Evolutionary conservation across 2,113 vertebrate species (phyloP), one percentile per base, ranked within the genome.

Genomic region (Sakesphorus luctuosus): DNA sequence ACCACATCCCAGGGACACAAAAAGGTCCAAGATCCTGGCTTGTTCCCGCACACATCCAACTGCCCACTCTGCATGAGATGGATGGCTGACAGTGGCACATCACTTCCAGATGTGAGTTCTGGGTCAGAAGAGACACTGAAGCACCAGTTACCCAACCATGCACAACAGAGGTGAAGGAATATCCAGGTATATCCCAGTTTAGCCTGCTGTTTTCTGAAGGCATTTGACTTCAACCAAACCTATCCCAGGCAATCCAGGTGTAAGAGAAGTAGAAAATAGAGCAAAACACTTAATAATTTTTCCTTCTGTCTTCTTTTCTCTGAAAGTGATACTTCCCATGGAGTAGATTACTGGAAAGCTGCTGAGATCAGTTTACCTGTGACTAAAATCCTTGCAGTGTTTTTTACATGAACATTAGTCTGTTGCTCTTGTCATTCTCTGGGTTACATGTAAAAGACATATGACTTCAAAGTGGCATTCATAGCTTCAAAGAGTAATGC

Each of bases 121-220:
- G 13, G 23, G n/a, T 5, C 46, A 73, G 66, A 61, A 87, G 74
- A 81, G n/a, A n/a, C 53, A 72, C 25, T 44, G 47, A 68, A 81
- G 50, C 29, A 47, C n/a, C 46, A 6, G 65, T 78, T 65, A 67
- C 7, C 40, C n/a, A 29, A 40, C n/a, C 0, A 0, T 1, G 1
- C 56, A 61, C 40, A 43, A 15, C 49, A 83, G 46, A 82, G 33
- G 24, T 38, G 63, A 93, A 91, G 65, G 38, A 82, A 40, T 46
- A 52, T 31, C n/a, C 79, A 86, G 77, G 65, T 78, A 56, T 26
- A 66, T 10, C 15, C 25, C 31, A 53, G 31, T 28, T 40, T 73
- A 43, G 11, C 49, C 33, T 58, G 26, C 44, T 68, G 14, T 69
- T 68, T 87, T 67, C 83, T 85, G 62, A 33, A 58, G 18, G 33